Percentiles rank a stretch among this genome's conserved stretches.
Conservation (phyloP, 2,888 invertebrate species). For the Parnassius glacialis region DNA sequence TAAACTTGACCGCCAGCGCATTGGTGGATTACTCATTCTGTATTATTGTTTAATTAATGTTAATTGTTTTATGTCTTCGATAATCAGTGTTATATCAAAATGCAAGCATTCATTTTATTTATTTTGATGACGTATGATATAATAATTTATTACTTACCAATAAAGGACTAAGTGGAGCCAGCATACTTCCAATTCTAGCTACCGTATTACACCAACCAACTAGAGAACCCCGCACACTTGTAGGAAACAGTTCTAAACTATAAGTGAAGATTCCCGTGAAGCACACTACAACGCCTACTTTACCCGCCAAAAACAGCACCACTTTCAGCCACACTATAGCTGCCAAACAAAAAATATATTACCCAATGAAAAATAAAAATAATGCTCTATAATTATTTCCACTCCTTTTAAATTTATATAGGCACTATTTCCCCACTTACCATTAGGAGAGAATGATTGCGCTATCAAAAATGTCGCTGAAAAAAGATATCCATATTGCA, state of each 20-base stretch:
- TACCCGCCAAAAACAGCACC: conserved; percentile 53
- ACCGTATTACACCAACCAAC: conserved; percentile 59
- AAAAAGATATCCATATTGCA: conserved; percentile 54
- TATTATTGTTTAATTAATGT: too few species aligned
- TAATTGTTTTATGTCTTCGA: too few species aligned
- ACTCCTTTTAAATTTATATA: too few species aligned
- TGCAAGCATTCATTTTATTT: not conserved
- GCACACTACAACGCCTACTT: conserved; percentile 59
- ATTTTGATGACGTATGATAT: too few species aligned
- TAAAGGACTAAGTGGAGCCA: conserved; percentile 63
- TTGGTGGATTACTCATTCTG: too few species aligned
- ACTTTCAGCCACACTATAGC: conserved; percentile 60
- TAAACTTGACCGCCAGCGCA: too few species aligned
- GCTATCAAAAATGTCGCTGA: conserved; percentile 54
- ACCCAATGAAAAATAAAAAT: too few species aligned
- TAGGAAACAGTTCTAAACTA: conserved; percentile 63
- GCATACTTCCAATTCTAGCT: conserved; percentile 62
- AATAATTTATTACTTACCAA: conserved; percentile 44
- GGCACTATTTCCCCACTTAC: conserved; percentile 46
- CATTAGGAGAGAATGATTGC: conserved; percentile 52
- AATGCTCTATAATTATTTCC: too few species aligned
- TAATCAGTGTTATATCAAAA: not conserved
- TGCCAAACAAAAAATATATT: conserved; percentile 29
- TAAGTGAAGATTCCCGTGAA: conserved; percentile 66
- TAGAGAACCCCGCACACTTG: conserved; percentile 62